These are phyloP conservation scores for Dipodomys merriami DNA, from an alignment of 2,113 vertebrate genomes.

Conservation along the genomic window DNA sequence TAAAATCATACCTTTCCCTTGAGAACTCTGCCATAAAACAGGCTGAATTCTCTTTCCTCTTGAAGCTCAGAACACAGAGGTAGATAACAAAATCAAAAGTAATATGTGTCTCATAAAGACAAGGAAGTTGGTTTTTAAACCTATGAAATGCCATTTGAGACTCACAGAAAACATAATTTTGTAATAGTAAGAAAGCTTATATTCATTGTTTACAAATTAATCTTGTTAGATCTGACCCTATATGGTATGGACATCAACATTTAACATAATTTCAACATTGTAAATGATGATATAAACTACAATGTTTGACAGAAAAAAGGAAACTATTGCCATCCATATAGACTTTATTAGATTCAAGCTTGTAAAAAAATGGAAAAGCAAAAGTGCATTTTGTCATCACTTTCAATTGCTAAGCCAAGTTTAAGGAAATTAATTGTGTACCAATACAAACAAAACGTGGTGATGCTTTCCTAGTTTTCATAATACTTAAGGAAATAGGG, in stretches of 20 bases:
- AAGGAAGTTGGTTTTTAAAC: too few species aligned
- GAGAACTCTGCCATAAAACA: neutral
- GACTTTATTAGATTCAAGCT: neutral
- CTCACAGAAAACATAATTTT: neutral
- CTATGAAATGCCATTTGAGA: neutral
- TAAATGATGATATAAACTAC: neutral
- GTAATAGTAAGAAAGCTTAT: neutral
- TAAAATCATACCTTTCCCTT: neutral
- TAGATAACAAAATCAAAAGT: neutral
- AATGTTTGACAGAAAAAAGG: neutral
- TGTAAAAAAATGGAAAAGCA: neutral
- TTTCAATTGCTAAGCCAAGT: slow-evolving; percentile 22
- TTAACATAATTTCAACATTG: neutral
- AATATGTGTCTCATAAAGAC: neutral
- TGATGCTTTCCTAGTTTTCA: neutral
- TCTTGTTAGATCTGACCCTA: neutral
- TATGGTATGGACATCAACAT: neutral
- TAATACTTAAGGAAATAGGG: neutral
- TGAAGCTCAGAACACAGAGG: neutral
- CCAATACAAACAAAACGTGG: neutral
- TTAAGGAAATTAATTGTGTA: neutral
- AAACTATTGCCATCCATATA: neutral
- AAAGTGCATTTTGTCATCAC: neutral
- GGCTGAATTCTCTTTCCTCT: neutral
- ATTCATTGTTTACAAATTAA: neutral